Evolutionary conservation across 2,113 vertebrate genomes (phyloP).

Genomic region (Fulmarus glacialis): DNA sequence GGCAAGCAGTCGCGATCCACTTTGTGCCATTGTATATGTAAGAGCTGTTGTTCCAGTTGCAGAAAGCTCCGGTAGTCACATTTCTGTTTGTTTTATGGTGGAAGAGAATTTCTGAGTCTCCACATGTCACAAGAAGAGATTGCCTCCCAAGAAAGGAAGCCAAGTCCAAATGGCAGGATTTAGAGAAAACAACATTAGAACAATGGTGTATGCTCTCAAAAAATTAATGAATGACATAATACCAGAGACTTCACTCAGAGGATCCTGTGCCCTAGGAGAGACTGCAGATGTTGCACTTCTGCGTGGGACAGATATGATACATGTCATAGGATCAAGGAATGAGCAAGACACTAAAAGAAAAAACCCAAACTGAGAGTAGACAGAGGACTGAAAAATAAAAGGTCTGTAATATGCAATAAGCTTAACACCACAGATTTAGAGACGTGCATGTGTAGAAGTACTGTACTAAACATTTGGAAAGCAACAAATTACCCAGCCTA

Average conservation of each 20-base stretch:
- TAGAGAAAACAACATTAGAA: background rate
- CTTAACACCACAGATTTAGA: background rate
- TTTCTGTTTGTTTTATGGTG: background rate
- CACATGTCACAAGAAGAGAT: background rate
- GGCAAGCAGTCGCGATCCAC: constrained; percentile 24
- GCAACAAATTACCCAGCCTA: background rate
- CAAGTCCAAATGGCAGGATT: background rate
- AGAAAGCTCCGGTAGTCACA: background rate
- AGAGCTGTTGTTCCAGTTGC: constrained; percentile 1
- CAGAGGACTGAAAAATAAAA: background rate
- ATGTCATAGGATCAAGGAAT: background rate
- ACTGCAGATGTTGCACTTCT: background rate
- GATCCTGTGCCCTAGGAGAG: background rate
- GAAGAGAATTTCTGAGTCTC: background rate
- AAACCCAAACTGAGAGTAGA: background rate
- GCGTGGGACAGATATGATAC: background rate
- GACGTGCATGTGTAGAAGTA: background rate
- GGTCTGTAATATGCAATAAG: background rate
- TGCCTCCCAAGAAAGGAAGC: background rate
- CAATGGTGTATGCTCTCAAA: background rate
- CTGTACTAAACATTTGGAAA: background rate
- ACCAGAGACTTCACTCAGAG: background rate
- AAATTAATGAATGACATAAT: background rate
- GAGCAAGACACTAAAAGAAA: background rate
- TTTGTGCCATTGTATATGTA: background rate